Percentiles rank a stretch among this genome's conserved stretches.
Evolutionary conservation across 2,797 vertebrate genomes (phyloP).

Genomic region (Phrynocephalus vlangalii): DNA sequence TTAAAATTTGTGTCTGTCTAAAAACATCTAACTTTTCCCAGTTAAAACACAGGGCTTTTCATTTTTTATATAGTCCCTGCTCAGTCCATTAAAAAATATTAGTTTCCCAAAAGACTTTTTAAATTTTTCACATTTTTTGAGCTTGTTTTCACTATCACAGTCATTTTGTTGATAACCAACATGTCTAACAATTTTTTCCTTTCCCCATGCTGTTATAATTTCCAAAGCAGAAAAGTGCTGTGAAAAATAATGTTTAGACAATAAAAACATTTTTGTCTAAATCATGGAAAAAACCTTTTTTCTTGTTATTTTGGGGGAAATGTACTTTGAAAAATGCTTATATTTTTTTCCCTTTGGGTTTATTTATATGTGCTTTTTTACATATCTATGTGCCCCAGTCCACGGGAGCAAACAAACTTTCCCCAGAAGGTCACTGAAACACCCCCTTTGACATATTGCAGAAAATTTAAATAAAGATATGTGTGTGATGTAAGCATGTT

Average conservation of each 20-base stretch:
- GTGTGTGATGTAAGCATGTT: background rate
- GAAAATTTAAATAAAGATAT: background rate
- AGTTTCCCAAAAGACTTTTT: slow-evolving; percentile 20
- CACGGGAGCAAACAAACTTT: too few relatives aligned
- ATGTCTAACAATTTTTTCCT: slow-evolving; percentile 41
- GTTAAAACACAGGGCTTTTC: slow-evolving; percentile 49
- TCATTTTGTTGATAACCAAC: slow-evolving; percentile 23
- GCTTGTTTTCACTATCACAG: slow-evolving; percentile 11
- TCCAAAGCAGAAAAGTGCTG: slow-evolving; percentile 42
- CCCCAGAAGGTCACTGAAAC: too few relatives aligned
- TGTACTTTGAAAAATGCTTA: too few relatives aligned
- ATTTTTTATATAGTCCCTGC: slow-evolving; percentile 45
- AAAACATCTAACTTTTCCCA: slow-evolving; percentile 33
- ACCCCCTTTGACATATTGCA: too few relatives aligned
- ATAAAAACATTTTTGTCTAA: slow-evolving; percentile 33
- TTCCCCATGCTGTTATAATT: slow-evolving; percentile 45
- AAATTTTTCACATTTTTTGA: slow-evolving; percentile 40
- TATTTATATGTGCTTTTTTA: too few relatives aligned
- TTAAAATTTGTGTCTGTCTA: slow-evolving; percentile 12
- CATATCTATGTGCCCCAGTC: too few relatives aligned
- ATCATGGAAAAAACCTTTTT: slow-evolving; percentile 46
- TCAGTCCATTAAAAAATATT: slow-evolving; percentile 58
- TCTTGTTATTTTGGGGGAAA: slow-evolving; percentile 38
- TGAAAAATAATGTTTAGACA: slow-evolving; percentile 35
- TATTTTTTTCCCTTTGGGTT: too few relatives aligned